Evolutionary conservation across 2,113 vertebrate genomes (phyloP).

Genomic region (Anseranas semipalmata): DNA sequence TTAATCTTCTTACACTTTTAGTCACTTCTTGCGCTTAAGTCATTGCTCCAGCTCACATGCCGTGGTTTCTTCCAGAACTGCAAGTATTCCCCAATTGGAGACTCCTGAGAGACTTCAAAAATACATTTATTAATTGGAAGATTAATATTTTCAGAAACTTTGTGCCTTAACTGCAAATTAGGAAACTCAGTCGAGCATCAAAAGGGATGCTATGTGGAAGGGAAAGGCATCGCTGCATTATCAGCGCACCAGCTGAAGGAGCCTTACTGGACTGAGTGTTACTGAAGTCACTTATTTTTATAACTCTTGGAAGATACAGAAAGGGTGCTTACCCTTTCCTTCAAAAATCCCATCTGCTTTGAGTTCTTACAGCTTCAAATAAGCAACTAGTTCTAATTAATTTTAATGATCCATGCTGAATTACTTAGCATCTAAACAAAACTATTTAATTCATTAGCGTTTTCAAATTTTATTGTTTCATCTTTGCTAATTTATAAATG

Average conservation of each 20-base stretch:
- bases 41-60: background rate
- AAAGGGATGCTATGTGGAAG: background rate
- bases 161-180: background rate
- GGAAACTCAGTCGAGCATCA: background rate
- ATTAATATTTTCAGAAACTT: conserved; percentile 2
- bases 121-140: background rate
- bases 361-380: conserved; percentile 47
- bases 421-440: conserved; percentile 22
- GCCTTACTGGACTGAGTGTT: background rate
- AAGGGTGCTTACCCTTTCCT: conserved; percentile 22
- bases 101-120: background rate
- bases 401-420: conserved; percentile 53
- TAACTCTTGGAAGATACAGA: conserved; percentile 13
- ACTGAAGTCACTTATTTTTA: conserved; percentile 28
- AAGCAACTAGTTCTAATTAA: conserved; percentile 43
- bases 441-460: background rate
- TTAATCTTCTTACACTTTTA: background rate
- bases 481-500: conserved; percentile 3
- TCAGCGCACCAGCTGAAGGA: conserved; percentile 11
- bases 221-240: background rate
- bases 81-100: background rate
- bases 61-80: background rate
- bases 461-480: conserved; percentile 4
- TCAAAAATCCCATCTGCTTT: conserved; percentile 55
- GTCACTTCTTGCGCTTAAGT: background rate